A percentile compares a stretch with the other conserved stretches of the same genome.
Conservation (phyloP, 2,888 invertebrate genomes). For the Cephus nigrinus region DNA sequence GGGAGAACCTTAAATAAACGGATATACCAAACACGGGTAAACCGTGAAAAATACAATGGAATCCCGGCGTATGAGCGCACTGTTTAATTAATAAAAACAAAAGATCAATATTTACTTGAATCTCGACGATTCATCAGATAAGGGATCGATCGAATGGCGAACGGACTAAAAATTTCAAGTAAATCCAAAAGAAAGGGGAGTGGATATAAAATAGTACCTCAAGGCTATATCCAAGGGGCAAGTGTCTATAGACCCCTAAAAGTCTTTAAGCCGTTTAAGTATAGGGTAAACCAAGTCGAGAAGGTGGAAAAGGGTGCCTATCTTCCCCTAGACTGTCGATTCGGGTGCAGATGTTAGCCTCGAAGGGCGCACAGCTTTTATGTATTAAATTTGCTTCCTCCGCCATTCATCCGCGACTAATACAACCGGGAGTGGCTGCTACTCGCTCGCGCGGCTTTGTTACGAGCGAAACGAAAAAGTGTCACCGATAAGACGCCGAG, state of each 20-base stretch:
- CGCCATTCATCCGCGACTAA: background rate
- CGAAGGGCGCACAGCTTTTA: background rate
- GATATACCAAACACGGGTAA: background rate
- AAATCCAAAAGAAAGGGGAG: background rate
- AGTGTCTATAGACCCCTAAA: background rate
- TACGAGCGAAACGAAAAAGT: background rate
- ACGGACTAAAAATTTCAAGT: background rate
- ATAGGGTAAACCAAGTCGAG: background rate
- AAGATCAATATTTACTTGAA: background rate
- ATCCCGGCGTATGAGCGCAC: background rate
- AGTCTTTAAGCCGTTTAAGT: background rate
- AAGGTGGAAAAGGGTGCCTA: background rate
- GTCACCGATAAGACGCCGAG: background rate
- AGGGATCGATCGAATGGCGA: background rate
- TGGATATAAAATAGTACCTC: background rate
- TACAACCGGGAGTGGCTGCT: background rate
- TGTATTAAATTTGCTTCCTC: constrained; percentile 1
- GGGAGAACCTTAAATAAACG: background rate
- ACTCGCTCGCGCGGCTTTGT: background rate
- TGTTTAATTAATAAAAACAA: background rate
- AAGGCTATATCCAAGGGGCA: background rate
- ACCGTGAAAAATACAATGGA: background rate
- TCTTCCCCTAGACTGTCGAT: background rate
- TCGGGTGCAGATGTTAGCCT: background rate
- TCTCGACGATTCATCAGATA: background rate